Conservation (phyloP, 2,113 vertebrate genomes). For the zebrafish (Danio rerio) region DNA sequence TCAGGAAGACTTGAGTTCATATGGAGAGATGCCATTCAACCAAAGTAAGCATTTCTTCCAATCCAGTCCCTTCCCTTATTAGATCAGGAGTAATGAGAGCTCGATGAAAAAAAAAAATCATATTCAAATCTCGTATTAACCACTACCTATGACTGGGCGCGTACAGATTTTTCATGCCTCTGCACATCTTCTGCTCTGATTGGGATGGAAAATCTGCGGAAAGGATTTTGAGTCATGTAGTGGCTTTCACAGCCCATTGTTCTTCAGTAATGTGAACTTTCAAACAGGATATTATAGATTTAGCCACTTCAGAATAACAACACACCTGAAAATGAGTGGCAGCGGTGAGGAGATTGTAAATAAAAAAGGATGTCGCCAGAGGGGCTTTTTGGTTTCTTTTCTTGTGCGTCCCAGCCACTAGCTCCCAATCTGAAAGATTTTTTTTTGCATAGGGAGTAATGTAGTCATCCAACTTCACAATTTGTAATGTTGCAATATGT, state of each 20-base stretch:
- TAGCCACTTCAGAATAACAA: not conserved
- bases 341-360: too few species aligned
- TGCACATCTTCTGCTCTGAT: slow-evolving; percentile 19
- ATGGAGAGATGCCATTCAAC: not conserved
- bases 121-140: slow-evolving; percentile 29
- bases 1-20: slow-evolving; percentile 33
- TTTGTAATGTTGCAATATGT: too few species aligned
- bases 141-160: not conserved
- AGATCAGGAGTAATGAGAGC: slow-evolving; percentile 23
- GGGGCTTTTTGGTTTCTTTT: too few species aligned
- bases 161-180: not conserved
- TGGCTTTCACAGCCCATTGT: not conserved
- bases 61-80: slow-evolving; percentile 34
- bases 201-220: slow-evolving; percentile 14
- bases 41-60: slow-evolving; percentile 17
- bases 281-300: slow-evolving; percentile 1
- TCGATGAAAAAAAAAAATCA: not conserved
- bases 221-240: not conserved
- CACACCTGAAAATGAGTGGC: too few species aligned
- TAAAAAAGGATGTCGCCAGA: too few species aligned
- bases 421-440: too few species aligned
- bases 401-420: too few species aligned
- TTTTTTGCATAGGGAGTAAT: too few species aligned
- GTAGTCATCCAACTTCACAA: too few species aligned
- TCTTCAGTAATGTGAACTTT: not conserved